Evolutionary conservation across 2,113 vertebrate genomes (phyloP), one percentile per base, ranked within the genome.

Genomic region (Parotia lawesii): DNA sequence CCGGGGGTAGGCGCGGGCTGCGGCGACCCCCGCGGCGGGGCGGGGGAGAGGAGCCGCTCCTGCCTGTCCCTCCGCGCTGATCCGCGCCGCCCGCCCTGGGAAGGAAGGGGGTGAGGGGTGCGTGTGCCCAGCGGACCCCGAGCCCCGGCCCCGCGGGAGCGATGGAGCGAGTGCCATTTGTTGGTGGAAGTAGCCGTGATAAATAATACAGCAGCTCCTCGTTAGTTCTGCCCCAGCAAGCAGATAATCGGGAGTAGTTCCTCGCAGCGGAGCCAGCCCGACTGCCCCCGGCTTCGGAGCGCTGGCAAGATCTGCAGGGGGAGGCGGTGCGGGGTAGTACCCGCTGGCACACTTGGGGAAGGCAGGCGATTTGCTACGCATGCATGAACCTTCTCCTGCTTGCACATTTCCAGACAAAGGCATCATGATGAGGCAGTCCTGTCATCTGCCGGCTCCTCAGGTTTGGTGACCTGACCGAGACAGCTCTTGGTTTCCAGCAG

Each of bases 51-150:
- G 37, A 40, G n/a, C 29, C 1, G 61, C 40, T 38, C 27, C 47
- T 22, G 61, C n/a, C 31, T 3, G 15, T 42, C 5, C 16, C n/a
- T 53, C n/a, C 9, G 14, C 9, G 1, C 4, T 4, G 18, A 5
- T 6, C 62, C 11, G 23, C 31, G 7, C 15, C 24, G 14, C n/a
- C 19, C 9, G 54, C 28, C 24, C 18, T 3, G 38, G 25, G 15
- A 47, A 17, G 10, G 29, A 25, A n/a, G 10, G 57, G 35, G 50
- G 12, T 17, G 44, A 29, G 25, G 33, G 14, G 4, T 5, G 23
- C 21, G 2, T 33, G 75, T 50, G 35, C 5, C 12, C 28, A 1
- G 47, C 15, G 21, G 20, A 21, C 50, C 19, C 9, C 35, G 28
- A 60, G 83, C 29, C 29, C 16, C 27, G 12, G 78, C n/a, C 15